These are phyloP conservation scores for Pipra filicauda DNA, from an alignment of 2,113 vertebrate species.

Conservation along the genomic window DNA sequence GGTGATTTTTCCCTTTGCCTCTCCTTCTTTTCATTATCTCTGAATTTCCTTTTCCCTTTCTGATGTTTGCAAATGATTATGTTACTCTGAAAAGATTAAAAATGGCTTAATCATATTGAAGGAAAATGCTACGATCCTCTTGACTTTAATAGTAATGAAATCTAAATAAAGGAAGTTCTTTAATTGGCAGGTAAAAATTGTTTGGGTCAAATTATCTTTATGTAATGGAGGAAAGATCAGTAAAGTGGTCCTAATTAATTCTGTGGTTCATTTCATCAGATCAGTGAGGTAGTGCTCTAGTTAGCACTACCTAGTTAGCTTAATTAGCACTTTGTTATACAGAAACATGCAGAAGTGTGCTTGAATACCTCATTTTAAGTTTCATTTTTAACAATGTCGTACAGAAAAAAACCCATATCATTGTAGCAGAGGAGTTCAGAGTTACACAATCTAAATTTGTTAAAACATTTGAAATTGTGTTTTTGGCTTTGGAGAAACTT, in stretches of 20 bases:
- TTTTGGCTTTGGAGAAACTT: not conserved
- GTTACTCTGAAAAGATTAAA: not conserved
- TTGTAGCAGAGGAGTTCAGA: not conserved
- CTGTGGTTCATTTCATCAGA: not conserved
- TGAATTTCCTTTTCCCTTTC: not conserved
- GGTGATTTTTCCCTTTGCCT: not conserved
- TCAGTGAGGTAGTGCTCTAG: not conserved
- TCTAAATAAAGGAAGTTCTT: not conserved
- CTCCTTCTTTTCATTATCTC: not conserved
- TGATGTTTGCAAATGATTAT: not conserved
- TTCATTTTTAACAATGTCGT: not conserved
- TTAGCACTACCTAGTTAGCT: not conserved
- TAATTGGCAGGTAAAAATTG: conserved; percentile 1
- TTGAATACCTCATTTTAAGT: not conserved
- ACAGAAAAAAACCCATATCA: not conserved
- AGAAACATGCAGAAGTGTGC: not conserved
- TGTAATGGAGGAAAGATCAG: not conserved
- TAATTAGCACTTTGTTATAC: not conserved
- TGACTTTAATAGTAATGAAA: not conserved
- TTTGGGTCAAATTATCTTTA: not conserved
- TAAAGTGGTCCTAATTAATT: not conserved
- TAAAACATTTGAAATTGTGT: not conserved
- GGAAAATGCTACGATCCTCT: not conserved
- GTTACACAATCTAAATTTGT: not conserved
- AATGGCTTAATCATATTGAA: not conserved